A percentile compares a stretch with the other conserved stretches of the same genome.
These are phyloP conservation scores for Tetragonula clypearis DNA, from an alignment of 1,140 invertebrate species.

Conservation along the genomic window DNA sequence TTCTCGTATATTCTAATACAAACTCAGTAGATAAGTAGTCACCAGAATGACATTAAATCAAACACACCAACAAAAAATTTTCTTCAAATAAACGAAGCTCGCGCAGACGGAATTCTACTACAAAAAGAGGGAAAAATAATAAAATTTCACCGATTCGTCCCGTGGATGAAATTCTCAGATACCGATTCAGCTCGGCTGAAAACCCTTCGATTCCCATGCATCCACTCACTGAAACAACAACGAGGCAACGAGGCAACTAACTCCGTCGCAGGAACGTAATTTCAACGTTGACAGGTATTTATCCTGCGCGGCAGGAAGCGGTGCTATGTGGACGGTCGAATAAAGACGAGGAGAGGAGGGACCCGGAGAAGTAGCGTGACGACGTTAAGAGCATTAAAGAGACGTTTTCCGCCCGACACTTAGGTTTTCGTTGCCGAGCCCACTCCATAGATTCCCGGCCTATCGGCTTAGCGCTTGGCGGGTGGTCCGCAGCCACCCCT, in stretches of 20 bases:
- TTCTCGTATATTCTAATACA: too few species aligned
- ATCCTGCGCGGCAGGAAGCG: constrained; percentile 74
- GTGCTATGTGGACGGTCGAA: constrained; percentile 53
- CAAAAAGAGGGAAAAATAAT: neutral
- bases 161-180: neutral
- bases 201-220: constrained; percentile 22
- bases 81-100: too few species aligned
- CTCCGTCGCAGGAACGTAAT: constrained; percentile 67
- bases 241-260: constrained; percentile 14
- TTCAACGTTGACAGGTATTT: constrained; percentile 79
- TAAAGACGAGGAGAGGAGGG: constrained; percentile 36
- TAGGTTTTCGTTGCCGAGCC: constrained; percentile 77
- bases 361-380: constrained; percentile 66
- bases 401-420: constrained; percentile 80
- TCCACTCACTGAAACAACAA: neutral
- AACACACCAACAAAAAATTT: too few species aligned
- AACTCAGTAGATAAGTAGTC: too few species aligned
- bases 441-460: constrained; percentile 78
- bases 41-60: too few species aligned
- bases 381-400: constrained; percentile 81
- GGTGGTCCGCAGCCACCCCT: constrained; percentile 74
- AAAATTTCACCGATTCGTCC: neutral
- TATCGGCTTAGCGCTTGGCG: constrained; percentile 80
- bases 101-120: too few species aligned
- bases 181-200: neutral